Conservation (phyloP, 2,888 invertebrate species). For the Xanthorhoe designata region DNA sequence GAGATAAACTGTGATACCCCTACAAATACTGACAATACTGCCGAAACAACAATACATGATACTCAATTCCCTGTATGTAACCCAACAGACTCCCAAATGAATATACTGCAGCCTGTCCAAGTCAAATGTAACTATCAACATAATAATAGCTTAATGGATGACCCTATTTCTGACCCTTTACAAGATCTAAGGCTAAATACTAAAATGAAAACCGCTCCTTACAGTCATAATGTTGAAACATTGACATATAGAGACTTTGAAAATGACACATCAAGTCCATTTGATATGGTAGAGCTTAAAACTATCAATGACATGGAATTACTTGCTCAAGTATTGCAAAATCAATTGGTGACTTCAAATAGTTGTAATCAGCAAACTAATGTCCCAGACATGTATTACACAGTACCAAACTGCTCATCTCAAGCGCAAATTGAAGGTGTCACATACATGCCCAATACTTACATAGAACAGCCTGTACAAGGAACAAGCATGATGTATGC, state of each 20-base stretch:
- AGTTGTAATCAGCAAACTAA: slow-evolving; percentile 60
- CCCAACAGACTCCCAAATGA: slow-evolving; percentile 61
- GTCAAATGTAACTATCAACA: slow-evolving; percentile 69
- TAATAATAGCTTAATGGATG: slow-evolving; percentile 72
- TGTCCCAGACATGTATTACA: slow-evolving; percentile 59
- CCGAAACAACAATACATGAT: slow-evolving; percentile 52
- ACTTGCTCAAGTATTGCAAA: slow-evolving; percentile 91
- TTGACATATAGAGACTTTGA: slow-evolving; percentile 92
- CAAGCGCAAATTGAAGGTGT: slow-evolving; percentile 72
- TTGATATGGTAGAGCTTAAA: slow-evolving; percentile 96
- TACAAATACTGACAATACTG: slow-evolving; percentile 57
- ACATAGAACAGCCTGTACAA: slow-evolving; percentile 68
- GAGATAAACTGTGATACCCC: slow-evolving; percentile 70
- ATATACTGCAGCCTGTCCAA: slow-evolving; percentile 78
- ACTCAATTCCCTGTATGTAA: slow-evolving; percentile 54
- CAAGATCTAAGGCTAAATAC: slow-evolving; percentile 67
- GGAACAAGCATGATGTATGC: slow-evolving; percentile 68
- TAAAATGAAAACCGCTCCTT: slow-evolving; percentile 66
- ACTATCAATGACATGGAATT: slow-evolving; percentile 97
- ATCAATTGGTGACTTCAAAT: slow-evolving; percentile 67
- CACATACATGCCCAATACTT: slow-evolving; percentile 72
- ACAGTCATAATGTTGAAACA: slow-evolving; percentile 72
- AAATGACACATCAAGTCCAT: slow-evolving; percentile 95
- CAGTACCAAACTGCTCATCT: slow-evolving; percentile 65
- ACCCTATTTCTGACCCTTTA: slow-evolving; percentile 71